These are phyloP conservation scores for Apolygus lucorum DNA, from an alignment of 1,140 invertebrate genomes.

Conservation along the genomic window DNA sequence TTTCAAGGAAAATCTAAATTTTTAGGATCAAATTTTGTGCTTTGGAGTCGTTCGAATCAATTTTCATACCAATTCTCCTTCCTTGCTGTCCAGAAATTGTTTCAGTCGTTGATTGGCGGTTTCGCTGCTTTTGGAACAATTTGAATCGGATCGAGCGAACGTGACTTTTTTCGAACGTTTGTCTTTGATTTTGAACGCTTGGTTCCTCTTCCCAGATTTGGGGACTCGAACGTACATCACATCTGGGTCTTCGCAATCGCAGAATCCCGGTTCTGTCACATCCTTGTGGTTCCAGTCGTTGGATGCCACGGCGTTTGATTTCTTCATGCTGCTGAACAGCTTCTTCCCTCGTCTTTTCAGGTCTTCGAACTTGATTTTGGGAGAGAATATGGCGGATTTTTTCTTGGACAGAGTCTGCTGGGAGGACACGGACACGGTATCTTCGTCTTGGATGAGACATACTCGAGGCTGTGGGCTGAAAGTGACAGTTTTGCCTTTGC, in stretches of 20 bases:
- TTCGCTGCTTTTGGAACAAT: not conserved
- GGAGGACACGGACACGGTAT: not conserved
- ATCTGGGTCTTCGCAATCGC: not conserved
- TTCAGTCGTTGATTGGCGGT: not conserved
- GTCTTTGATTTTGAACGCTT: constrained; percentile 3
- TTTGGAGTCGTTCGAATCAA: not conserved
- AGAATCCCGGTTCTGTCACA: not conserved
- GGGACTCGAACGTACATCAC: not conserved
- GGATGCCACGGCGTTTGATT: not conserved
- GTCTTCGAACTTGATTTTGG: not conserved
- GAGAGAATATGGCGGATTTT: not conserved
- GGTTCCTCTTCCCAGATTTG: not conserved
- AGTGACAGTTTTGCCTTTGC: not conserved
- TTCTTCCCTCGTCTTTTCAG: not conserved
- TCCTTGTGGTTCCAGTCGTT: constrained; percentile 4
- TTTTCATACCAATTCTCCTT: not conserved
- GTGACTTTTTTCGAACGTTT: not conserved
- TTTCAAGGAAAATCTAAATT: too few relatives aligned
- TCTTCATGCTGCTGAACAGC: not conserved
- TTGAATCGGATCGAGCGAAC: not conserved
- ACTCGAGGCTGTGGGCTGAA: not conserved
- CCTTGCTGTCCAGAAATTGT: not conserved
- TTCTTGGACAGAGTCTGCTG: not conserved
- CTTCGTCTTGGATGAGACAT: constrained; percentile 9
- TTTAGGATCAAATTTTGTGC: too few relatives aligned